phyloP scores from a whole-genome alignment of 2,797 vertebrate genomes.

The Selene dorsalis region DNA sequence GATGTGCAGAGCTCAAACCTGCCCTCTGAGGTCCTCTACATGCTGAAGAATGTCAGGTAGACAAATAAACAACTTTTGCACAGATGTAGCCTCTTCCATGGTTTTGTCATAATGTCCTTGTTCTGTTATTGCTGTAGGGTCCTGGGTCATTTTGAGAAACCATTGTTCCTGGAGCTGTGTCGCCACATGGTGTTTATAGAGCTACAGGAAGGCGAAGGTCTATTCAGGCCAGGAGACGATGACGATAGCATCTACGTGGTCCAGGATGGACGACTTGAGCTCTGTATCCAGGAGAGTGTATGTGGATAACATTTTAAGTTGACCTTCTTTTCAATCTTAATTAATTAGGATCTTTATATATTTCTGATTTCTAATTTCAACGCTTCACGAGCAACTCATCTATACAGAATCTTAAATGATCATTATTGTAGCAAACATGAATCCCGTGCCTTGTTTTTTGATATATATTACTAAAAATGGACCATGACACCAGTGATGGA shows the following conservation, averaged over 20 bases:
- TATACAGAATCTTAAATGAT: too few species aligned
- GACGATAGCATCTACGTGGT: conserved; percentile 97
- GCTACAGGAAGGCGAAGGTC: conserved; percentile 91
- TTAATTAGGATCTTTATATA: background rate
- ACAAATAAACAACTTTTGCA: background rate
- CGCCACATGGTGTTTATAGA: conserved; percentile 97
- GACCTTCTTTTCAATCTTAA: background rate
- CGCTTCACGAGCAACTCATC: background rate
- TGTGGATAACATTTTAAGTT: conserved; percentile 47
- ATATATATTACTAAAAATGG: background rate
- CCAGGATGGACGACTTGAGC: conserved; percentile 94
- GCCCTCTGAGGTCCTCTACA: conserved; percentile 95
- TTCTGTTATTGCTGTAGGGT: conserved; percentile 84
- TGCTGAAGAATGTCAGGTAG: conserved; percentile 96
- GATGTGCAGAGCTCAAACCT: conserved; percentile 95
- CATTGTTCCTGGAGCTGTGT: conserved; percentile 95
- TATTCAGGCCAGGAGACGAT: conserved; percentile 92
- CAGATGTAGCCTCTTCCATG: background rate
- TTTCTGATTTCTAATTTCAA: background rate
- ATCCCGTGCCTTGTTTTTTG: too few species aligned
- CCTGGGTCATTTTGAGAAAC: conserved; percentile 98
- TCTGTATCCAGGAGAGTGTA: conserved; percentile 90
- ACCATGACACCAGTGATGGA: background rate
- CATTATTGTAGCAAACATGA: background rate
- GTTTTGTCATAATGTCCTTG: conserved; percentile 7